These are phyloP conservation scores for Drosophila koepferae DNA, from an alignment of 2,888 invertebrate species.

Conservation along the genomic window DNA sequence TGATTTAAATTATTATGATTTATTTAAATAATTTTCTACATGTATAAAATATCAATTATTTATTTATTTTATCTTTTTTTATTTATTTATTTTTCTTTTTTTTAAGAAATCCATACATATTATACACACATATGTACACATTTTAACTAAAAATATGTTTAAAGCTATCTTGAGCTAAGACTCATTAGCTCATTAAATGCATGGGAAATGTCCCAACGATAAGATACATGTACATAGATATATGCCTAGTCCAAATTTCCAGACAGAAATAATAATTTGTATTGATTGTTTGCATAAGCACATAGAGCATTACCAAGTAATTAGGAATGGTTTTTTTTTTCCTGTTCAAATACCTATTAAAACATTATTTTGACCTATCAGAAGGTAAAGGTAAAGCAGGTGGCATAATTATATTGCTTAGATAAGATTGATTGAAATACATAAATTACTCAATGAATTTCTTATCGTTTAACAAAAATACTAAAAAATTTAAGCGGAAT, in stretches of 20 bases:
- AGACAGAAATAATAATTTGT: neutral
- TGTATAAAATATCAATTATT: too few relatives aligned
- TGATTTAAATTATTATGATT: too few relatives aligned
- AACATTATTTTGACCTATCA: neutral
- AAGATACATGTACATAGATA: neutral
- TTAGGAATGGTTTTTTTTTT: neutral
- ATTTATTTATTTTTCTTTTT: too few relatives aligned
- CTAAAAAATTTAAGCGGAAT: neutral
- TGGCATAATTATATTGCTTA: neutral
- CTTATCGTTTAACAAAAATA: neutral
- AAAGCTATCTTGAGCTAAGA: neutral
- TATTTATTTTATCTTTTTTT: too few relatives aligned
- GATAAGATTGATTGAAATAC: neutral
- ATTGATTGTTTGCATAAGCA: neutral
- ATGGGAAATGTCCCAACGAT: neutral
- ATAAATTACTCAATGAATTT: constrained; percentile 2
- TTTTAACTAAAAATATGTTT: neutral
- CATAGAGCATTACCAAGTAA: neutral
- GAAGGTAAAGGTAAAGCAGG: neutral
- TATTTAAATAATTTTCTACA: too few relatives aligned
- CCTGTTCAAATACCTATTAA: neutral
- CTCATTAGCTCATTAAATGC: neutral
- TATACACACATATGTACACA: too few relatives aligned
- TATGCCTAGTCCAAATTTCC: neutral
- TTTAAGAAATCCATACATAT: too few relatives aligned